Conservation (phyloP, 2,888 invertebrate genomes). For the Rhagonycha lutea region DNA sequence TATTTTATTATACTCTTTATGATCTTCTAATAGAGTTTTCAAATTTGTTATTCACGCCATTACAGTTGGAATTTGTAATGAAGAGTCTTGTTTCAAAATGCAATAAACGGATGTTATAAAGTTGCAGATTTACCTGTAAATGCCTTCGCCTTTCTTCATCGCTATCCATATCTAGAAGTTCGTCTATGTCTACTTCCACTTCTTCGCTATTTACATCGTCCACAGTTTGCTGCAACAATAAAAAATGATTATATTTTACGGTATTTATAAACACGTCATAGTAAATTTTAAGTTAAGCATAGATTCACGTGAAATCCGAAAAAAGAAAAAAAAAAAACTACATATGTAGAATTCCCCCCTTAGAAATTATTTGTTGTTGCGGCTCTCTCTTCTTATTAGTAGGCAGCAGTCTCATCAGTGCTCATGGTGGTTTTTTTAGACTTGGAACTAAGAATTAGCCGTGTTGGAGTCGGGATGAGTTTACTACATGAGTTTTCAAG, state of each 20-base stretch:
- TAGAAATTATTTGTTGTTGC: too few species aligned
- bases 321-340: too few species aligned
- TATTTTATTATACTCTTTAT: background rate
- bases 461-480: too few species aligned
- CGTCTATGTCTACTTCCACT: slow-evolving; percentile 94
- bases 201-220: slow-evolving; percentile 64
- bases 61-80: background rate
- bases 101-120: background rate
- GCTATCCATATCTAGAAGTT: slow-evolving; percentile 91
- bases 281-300: too few species aligned
- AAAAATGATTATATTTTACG: background rate
- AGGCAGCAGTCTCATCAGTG: too few species aligned
- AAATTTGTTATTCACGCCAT: background rate
- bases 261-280: too few species aligned
- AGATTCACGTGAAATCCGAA: too few species aligned
- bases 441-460: too few species aligned
- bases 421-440: too few species aligned
- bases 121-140: slow-evolving; percentile 66
- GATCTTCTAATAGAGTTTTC: background rate
- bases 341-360: too few species aligned
- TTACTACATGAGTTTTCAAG: too few species aligned
- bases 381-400: too few species aligned
- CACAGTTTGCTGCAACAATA: slow-evolving; percentile 51
- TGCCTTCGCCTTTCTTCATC: slow-evolving; percentile 83
- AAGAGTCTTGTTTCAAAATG: background rate